Evolutionary conservation across 30 jellyfish, hydroid and myxozoan species (phyloP), one percentile per base, ranked within the genome.

Genomic region (Catostylus mosaicus): DNA sequence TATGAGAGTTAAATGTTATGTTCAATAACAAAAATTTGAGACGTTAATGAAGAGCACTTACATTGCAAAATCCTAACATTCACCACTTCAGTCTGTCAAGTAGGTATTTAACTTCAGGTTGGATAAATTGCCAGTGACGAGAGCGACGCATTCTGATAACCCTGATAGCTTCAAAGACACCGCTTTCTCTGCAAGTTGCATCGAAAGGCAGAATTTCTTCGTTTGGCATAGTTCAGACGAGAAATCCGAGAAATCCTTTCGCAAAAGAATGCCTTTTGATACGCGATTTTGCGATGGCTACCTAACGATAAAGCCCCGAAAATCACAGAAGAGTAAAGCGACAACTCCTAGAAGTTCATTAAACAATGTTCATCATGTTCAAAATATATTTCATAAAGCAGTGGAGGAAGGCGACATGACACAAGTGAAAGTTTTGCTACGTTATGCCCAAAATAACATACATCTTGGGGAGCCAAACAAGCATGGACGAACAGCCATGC

Each of bases 401-500:
- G 87, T 86, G n/a, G 96, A 87, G 51, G 94, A 82, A 3, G 80
- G 94, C 0, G 98, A 93, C 57, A 87, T 77, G 24, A 93, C 98
- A 50, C 98, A 93, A 85, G 92, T 83, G 37, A 93, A 93, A 68
- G 95, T 93, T 40, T 65, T 93, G 56, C 81, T 93, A 47, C 77
- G 89, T 10, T 93, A 93, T 73, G 97, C 90, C 30, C 88, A 76
- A 45, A 43, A 45, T 22, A 93, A 93, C 33, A 75, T 93, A 18
- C 88, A 93, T 74, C 64, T 93, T 22, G 96, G 75, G 14, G 89
- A 80, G 36, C 70, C 77, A 26, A 93, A 82, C 80, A 59, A 50
- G 30, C 75, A 85, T 56, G 98, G 98, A 19, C 84, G 88, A 47
- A 93, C 98, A 23, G 88, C 91, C 4, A 57, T 93, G 64, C 98